These are phyloP conservation scores for Platycercus adscitus DNA, from an alignment of 2,113 vertebrate species.

Conservation along the genomic window DNA sequence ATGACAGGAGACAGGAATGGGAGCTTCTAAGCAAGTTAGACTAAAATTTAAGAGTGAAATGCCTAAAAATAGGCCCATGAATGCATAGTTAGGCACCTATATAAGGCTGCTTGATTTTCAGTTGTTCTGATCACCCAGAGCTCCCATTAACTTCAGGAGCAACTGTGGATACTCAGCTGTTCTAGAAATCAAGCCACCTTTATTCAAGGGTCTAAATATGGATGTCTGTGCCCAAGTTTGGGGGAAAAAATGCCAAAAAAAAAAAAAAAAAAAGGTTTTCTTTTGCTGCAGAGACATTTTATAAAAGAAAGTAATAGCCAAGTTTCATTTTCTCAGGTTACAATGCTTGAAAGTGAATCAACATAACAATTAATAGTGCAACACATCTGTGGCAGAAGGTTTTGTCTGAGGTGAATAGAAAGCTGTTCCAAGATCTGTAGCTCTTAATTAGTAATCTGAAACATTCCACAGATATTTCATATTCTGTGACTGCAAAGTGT, in stretches of 20 bases:
- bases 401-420: slow-evolving; percentile 13
- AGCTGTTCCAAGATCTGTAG: background rate
- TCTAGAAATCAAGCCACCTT: slow-evolving; percentile 68
- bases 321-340: slow-evolving; percentile 18
- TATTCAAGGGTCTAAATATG: slow-evolving; percentile 71
- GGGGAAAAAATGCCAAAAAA: background rate
- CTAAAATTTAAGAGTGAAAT: slow-evolving; percentile 46
- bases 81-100: slow-evolving; percentile 65
- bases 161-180: slow-evolving; percentile 66
- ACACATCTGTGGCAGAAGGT: background rate
- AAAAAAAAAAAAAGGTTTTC: too few relatives aligned
- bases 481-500: background rate
- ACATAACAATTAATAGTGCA: slow-evolving; percentile 48
- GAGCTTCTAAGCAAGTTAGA: slow-evolving; percentile 56
- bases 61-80: slow-evolving; percentile 64
- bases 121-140: slow-evolving; percentile 73
- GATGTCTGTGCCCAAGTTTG: slow-evolving; percentile 49
- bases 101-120: slow-evolving; percentile 68
- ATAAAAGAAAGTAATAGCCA: slow-evolving; percentile 20
- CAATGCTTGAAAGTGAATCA: slow-evolving; percentile 25
- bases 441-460: background rate
- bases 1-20: slow-evolving; percentile 47
- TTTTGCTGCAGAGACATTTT: background rate
- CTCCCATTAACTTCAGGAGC: slow-evolving; percentile 65
- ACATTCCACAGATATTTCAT: background rate